Percentiles rank a stretch among this genome's conserved stretches.
These are phyloP conservation scores for Mellilla xanthometata DNA, from an alignment of 2,888 invertebrate genomes.

Conservation along the genomic window DNA sequence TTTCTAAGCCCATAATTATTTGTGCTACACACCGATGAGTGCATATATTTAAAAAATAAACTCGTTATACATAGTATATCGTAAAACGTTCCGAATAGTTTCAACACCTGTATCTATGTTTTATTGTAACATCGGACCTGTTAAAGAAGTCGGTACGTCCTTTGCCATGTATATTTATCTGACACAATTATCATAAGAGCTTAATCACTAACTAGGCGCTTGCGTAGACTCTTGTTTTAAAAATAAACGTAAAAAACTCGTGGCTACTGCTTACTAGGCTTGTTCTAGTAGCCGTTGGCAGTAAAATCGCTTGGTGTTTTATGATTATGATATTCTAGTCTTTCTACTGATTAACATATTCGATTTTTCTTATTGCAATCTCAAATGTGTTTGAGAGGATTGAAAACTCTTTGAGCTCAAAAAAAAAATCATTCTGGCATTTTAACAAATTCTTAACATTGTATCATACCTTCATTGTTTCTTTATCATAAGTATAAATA, in stretches of 20 bases:
- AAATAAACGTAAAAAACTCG: neutral
- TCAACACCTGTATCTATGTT: neutral
- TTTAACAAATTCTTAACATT: too few species aligned
- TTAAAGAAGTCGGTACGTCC: slow-evolving; percentile 10
- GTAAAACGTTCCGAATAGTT: neutral
- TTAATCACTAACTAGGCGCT: slow-evolving; percentile 13
- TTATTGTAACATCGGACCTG: neutral
- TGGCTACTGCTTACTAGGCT: neutral
- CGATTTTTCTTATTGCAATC: too few species aligned
- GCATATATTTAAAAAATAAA: too few species aligned
- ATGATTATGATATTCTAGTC: too few species aligned
- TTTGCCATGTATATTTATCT: slow-evolving; percentile 14
- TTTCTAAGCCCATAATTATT: too few species aligned
- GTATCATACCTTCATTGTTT: neutral
- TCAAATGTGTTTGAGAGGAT: too few species aligned
- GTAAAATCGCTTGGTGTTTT: neutral
- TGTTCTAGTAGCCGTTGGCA: neutral
- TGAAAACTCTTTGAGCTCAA: too few species aligned
- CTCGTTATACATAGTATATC: too few species aligned
- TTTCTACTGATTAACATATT: too few species aligned
- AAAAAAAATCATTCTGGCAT: too few species aligned
- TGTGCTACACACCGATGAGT: too few species aligned
- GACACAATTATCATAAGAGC: slow-evolving; percentile 14
- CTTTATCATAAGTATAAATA: neutral
- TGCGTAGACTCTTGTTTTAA: neutral